A percentile compares a stretch with the other conserved stretches of the same genome.
These are phyloP conservation scores for Hyppa rectilinea DNA, from an alignment of 2,888 invertebrate genomes.

Conservation along the genomic window DNA sequence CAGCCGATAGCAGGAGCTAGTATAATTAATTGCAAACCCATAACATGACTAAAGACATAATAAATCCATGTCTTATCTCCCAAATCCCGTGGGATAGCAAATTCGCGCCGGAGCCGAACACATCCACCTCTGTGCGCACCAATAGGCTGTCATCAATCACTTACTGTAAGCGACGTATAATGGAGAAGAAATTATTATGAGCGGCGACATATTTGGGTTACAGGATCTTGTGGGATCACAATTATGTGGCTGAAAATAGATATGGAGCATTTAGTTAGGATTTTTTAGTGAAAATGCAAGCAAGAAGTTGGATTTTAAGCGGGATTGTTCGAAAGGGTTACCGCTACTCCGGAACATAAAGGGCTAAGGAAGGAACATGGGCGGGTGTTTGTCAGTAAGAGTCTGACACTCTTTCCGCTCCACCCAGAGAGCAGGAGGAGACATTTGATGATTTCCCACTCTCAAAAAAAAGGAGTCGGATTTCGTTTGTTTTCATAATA, in stretches of 20 bases:
- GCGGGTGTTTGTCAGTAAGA: too few species aligned
- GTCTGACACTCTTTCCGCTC: too few species aligned
- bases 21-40: neutral
- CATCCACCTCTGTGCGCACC: constrained; percentile 26
- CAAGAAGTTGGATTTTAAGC: too few species aligned
- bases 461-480: too few species aligned
- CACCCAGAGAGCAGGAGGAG: too few species aligned
- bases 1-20: too few species aligned
- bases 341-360: too few species aligned
- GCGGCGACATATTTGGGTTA: constrained; percentile 43
- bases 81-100: constrained; percentile 30
- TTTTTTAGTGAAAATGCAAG: constrained; percentile 8
- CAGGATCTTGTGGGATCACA: constrained; percentile 39
- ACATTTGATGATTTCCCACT: too few species aligned
- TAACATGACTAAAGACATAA: constrained; percentile 23
- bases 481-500: too few species aligned
- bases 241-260: constrained; percentile 20
- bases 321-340: too few species aligned
- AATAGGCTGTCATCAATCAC: constrained; percentile 52
- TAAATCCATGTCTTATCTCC: constrained; percentile 44
- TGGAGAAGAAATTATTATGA: constrained; percentile 55
- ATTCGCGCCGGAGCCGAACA: constrained; percentile 24
- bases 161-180: constrained; percentile 39
- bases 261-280: neutral
- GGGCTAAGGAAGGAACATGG: too few species aligned